These are phyloP conservation scores for Diadumene lineata DNA, from an alignment of 92 coral and sea anemone genomes.

Conservation along the genomic window DNA sequence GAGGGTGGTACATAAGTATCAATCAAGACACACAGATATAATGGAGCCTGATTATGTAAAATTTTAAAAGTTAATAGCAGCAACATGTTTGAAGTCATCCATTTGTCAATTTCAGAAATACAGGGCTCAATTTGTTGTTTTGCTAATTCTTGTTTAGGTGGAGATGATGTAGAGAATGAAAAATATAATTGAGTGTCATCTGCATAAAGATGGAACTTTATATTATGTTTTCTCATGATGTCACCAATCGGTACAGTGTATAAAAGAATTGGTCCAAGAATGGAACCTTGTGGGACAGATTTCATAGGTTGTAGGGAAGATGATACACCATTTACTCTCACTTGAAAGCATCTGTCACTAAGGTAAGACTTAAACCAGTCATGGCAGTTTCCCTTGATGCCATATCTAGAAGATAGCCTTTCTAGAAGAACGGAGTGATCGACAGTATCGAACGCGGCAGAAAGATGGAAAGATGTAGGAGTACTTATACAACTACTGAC, in stretches of 20 bases:
- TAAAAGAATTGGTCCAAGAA: neutral
- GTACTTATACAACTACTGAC: neutral
- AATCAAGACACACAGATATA: no score
- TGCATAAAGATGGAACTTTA: neutral
- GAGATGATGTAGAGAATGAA: neutral
- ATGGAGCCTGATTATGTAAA: no score
- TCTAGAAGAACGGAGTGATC: neutral
- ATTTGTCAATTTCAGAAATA: neutral
- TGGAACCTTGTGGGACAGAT: neutral
- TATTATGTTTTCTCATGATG: neutral
- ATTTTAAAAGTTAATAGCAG: no score
- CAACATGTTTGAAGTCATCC: neutral
- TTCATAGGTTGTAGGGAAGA: neutral
- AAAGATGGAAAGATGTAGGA: neutral
- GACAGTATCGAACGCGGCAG: no score
- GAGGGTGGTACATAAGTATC: no score
- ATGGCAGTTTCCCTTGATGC: neutral
- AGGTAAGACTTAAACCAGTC: neutral
- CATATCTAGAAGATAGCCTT: neutral
- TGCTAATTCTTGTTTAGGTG: neutral
- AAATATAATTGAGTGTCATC: neutral
- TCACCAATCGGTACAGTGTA: neutral
- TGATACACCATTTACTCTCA: neutral
- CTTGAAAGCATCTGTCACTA: neutral
- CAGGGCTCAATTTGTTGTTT: neutral